Conservation (phyloP, 2,797 vertebrate species). For the Enteromius unitaeniatus region DNA sequence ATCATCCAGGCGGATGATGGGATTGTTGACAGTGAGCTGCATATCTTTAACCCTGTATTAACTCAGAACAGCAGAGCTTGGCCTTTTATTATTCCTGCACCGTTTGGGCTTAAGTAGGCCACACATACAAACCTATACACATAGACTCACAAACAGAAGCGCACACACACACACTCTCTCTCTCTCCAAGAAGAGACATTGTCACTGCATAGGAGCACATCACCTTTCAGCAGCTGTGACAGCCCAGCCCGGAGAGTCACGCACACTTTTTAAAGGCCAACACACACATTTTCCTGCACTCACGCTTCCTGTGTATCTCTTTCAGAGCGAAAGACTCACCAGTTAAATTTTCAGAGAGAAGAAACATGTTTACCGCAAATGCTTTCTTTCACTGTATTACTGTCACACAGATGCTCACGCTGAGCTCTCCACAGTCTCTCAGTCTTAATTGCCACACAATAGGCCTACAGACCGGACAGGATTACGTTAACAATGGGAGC, state of each 20-base stretch:
- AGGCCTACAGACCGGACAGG: conserved; percentile 59
- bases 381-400: conserved; percentile 59
- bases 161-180: conserved; percentile 12
- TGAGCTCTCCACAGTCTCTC: conserved; percentile 59
- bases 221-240: conserved; percentile 58
- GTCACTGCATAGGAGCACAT: conserved; percentile 60
- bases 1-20: conserved; percentile 89
- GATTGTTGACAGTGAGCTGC: conserved; percentile 77
- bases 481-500: conserved; percentile 59
- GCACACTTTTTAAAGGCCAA: conserved; percentile 22
- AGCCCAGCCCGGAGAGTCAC: conserved; percentile 52
- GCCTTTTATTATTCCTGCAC: conserved; percentile 67
- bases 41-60: conserved; percentile 83
- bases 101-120: conserved; percentile 75
- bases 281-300: conserved; percentile 19
- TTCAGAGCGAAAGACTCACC: conserved; percentile 12
- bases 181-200: conserved; percentile 28
- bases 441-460: conserved; percentile 61
- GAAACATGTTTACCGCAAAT: conserved; percentile 34
- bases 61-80: conserved; percentile 67
- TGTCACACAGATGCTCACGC: conserved; percentile 68
- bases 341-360: conserved; percentile 7
- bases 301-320: conserved; percentile 2
- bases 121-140: conserved; percentile 69
- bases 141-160: conserved; percentile 49